Evolutionary conservation across 2,888 invertebrate genomes (phyloP), one percentile per base, ranked within the genome.

Genomic region (Dione juno): DNA sequence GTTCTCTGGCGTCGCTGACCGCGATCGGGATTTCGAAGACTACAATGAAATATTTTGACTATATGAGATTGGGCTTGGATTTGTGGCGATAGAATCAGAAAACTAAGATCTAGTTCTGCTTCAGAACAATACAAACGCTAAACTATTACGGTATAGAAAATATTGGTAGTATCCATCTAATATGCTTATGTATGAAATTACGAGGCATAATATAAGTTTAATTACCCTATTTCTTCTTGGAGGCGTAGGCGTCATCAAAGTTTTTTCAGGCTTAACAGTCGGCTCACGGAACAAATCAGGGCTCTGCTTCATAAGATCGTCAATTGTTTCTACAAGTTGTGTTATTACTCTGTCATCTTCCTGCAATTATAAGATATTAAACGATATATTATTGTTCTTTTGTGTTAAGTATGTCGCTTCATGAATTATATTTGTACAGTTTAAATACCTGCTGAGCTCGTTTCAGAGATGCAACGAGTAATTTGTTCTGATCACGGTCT

Each of bases 261-360:
- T 93, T 88, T 86, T 92, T 77, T 88, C 92, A 3, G 87, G 86
- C 76, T 85, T 88, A 77, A 86, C 85, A 76, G 81, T 80, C 40
- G 77, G 69, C 77, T 88, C 85, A 78, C 86, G 86, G 88, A 82
- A 92, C 66, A 96, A 81, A 71, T 97, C 96, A 0, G 97, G 97
- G 67, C 96, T 96, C 74, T 96, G 94, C 83, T 96, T 96, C 84
- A 96, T 95, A 53, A 97, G 89, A 79, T 96, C 96, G 74, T 97
- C 97, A 57, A 97, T 96, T 73, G 97, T 96, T 82, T 97, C 96
- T 71, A 97, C 86, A 48, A 97, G 88, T 66, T 94, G 94, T 35
- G 95, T 95, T 69, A 97, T 94, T 80, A 96, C 96, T 72, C 95
- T 94, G 73, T 97, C 95, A 75, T 97, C 97, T 79, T 95, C 96